phyloP scores from a whole-genome alignment of 1,140 invertebrate species.

The Druon quercuslanigerum region DNA sequence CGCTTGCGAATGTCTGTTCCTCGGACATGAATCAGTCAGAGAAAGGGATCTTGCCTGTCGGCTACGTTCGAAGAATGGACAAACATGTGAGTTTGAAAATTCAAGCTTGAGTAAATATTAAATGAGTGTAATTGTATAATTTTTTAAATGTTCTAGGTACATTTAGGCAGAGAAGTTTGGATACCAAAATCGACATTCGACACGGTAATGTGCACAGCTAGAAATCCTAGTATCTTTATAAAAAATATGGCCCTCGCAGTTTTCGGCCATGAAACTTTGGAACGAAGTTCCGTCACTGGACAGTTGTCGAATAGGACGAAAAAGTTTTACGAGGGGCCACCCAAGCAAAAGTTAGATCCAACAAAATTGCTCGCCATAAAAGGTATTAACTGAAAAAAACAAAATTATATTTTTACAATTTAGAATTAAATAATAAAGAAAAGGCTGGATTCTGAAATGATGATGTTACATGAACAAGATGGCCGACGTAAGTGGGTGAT shows the following conservation, averaged over 20 bases:
- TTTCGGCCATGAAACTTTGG: conserved; percentile 10
- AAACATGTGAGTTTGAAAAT: neutral
- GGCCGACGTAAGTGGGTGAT: no score
- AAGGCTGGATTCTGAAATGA: no score
- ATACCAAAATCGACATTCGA: conserved; percentile 21
- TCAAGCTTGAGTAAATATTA: neutral
- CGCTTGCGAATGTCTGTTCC: neutral
- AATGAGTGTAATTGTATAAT: neutral
- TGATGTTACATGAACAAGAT: no score
- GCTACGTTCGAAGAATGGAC: conserved; percentile 1
- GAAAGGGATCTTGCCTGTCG: neutral
- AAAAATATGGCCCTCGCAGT: conserved; percentile 22
- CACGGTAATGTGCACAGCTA: conserved; percentile 10
- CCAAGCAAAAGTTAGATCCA: conserved; percentile 13
- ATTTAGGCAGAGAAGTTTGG: conserved; percentile 15
- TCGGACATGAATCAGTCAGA: neutral
- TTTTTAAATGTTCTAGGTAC: neutral
- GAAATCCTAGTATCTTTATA: conserved; percentile 26
- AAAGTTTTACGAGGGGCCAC: conserved; percentile 17
- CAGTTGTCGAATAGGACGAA: conserved; percentile 5
- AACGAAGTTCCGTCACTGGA: conserved; percentile 13
- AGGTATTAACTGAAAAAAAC: neutral
- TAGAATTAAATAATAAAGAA: no score
- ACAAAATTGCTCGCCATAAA: conserved; percentile 18
- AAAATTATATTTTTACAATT: no score